A percentile compares a stretch with the other conserved stretches of the same genome.
Conservation (phyloP, 2,113 vertebrate species). For the Crotophaga sulcirostris region DNA sequence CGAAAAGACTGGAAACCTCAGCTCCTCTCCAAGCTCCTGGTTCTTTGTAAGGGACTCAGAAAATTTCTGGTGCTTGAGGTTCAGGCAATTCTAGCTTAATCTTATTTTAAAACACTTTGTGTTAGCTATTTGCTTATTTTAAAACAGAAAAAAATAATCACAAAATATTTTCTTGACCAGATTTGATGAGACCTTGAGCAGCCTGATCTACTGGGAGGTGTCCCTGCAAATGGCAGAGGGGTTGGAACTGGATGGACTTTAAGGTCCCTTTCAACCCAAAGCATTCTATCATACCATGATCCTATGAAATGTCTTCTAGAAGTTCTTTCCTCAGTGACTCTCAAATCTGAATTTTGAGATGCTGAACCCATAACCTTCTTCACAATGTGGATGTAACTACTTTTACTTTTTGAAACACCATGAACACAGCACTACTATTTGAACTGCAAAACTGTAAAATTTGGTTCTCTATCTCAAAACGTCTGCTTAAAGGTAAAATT, state of each 20-base stretch:
- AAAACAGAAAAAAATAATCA: background rate
- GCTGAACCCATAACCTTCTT: background rate
- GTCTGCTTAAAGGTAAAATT: background rate
- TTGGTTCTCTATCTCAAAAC: background rate
- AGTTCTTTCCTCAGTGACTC: background rate
- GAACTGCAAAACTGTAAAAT: background rate
- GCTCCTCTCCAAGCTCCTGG: rapidly evolving
- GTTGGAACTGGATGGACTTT: no score
- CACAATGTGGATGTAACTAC: rapidly evolving
- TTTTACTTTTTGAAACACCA: background rate
- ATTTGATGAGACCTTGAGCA: no score
- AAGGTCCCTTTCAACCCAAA: no score
- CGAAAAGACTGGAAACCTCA: background rate
- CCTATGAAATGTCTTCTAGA: background rate
- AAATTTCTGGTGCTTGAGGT: background rate
- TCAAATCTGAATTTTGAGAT: background rate
- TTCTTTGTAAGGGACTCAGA: background rate
- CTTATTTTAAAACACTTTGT: background rate
- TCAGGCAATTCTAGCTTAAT: background rate
- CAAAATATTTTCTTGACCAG: background rate
- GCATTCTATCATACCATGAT: no score
- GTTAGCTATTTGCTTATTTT: background rate
- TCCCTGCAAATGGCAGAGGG: no score
- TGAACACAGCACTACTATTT: background rate
- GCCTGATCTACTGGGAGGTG: no score